Conservation (phyloP, 2,888 invertebrate genomes). For the Pasiphila rectangulata region DNA sequence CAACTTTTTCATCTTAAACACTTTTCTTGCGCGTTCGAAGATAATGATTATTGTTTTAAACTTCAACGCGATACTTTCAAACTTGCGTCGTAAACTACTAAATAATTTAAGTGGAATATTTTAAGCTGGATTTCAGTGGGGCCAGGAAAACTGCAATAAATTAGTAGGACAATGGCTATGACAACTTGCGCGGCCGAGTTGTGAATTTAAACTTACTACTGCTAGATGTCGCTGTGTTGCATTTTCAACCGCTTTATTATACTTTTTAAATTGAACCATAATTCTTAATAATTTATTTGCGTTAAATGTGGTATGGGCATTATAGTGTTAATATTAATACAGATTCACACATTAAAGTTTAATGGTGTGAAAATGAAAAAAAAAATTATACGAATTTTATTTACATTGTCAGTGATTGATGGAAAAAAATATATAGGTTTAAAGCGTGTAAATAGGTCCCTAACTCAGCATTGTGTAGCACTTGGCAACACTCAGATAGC, state of each 20-base stretch:
- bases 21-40: background rate
- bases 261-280: no score
- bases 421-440: no score
- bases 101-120: conserved; percentile 13
- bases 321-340: no score
- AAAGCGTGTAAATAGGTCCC: no score
- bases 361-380: no score
- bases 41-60: conserved; percentile 6
- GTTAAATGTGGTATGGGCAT: no score
- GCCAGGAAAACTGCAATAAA: conserved; percentile 21
- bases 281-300: no score
- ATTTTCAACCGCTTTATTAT: conserved; percentile 17
- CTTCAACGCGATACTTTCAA: conserved; percentile 9
- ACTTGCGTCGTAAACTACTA: conserved; percentile 18
- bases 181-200: conserved; percentile 13
- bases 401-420: no score
- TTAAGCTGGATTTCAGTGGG: conserved; percentile 9
- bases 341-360: no score
- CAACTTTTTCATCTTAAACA: background rate
- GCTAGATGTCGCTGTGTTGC: background rate
- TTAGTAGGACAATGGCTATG: conserved; percentile 18
- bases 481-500: no score
- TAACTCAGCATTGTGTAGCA: no score
- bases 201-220: background rate
- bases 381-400: no score